Conservation (phyloP, 1,140 invertebrate genomes). For the Agrilus planipennis region DNA sequence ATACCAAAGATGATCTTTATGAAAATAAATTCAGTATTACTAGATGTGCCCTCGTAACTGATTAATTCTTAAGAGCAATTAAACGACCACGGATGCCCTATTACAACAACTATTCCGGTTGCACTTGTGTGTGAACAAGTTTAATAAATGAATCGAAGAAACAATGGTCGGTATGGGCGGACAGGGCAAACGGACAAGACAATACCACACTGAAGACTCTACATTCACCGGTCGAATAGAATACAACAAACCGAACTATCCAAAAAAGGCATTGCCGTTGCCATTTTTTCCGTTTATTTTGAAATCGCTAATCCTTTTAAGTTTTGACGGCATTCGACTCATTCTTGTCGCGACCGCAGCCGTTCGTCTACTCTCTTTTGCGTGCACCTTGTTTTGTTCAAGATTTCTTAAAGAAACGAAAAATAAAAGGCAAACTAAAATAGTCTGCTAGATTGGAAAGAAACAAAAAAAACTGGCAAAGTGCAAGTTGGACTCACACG, state of each 20-base stretch:
- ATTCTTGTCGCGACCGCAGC: neutral
- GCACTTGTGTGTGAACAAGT: slow-evolving; percentile 4
- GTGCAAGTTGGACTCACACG: too few species aligned
- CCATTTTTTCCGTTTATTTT: slow-evolving; percentile 1
- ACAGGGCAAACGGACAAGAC: slow-evolving; percentile 9
- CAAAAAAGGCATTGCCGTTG: slow-evolving; percentile 1
- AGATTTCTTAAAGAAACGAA: too few species aligned
- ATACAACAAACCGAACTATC: slow-evolving; percentile 4
- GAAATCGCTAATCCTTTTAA: neutral
- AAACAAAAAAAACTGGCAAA: too few species aligned
- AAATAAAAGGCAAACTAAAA: too few species aligned
- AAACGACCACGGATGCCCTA: slow-evolving; percentile 6
- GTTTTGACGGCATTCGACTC: neutral
- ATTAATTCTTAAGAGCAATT: too few species aligned
- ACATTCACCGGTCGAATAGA: slow-evolving; percentile 6
- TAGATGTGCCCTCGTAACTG: too few species aligned
- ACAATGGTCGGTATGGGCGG: slow-evolving; percentile 9
- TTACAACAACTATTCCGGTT: slow-evolving; percentile 1
- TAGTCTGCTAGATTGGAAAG: too few species aligned
- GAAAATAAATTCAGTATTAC: too few species aligned
- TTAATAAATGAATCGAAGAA: slow-evolving; percentile 5
- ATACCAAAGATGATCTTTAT: too few species aligned
- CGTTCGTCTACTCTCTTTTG: too few species aligned
- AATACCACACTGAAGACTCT: slow-evolving; percentile 9
- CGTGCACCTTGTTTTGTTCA: too few species aligned